phyloP scores from a whole-genome alignment of 1,140 invertebrate species.

The Delia radicum region DNA sequence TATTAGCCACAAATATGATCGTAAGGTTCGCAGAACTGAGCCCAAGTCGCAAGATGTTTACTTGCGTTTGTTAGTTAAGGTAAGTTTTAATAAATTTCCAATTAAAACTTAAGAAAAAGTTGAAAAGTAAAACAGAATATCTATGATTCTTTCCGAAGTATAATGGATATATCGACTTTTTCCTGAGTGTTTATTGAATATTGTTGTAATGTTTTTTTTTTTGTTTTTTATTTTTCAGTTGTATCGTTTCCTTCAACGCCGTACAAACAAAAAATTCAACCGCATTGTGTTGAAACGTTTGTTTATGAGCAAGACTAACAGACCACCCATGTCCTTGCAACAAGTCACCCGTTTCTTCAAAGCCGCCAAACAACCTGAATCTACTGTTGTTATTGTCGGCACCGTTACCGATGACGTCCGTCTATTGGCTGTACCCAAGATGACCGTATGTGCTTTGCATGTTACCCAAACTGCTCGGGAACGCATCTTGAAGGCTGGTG shows the following conservation, averaged over 20 bases:
- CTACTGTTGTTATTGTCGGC: conserved; percentile 91
- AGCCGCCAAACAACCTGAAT: conserved; percentile 77
- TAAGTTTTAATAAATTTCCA: conserved; percentile 51
- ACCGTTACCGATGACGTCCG: conserved; percentile 95
- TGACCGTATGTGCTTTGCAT: conserved; percentile 89
- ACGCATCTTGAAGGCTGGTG: conserved; percentile 93
- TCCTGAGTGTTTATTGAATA: neutral
- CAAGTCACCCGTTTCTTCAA: conserved; percentile 84
- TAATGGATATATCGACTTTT: neutral
- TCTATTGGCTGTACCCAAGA: conserved; percentile 87
- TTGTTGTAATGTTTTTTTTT: neutral
- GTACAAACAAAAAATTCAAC: conserved; percentile 96
- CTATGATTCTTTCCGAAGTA: too few relatives aligned
- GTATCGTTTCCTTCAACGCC: conserved; percentile 93
- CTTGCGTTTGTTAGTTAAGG: conserved; percentile 93
- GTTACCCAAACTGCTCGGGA: conserved; percentile 92
- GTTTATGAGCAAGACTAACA: conserved; percentile 96
- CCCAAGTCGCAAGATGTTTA: conserved; percentile 98
- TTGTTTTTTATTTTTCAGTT: conserved; percentile 67
- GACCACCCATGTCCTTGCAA: conserved; percentile 90
- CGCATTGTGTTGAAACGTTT: conserved; percentile 90
- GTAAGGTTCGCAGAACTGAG: conserved; percentile 93
- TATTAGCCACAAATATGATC: conserved; percentile 97
- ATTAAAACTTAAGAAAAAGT: neutral
- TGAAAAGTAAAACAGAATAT: neutral